Conservation (phyloP, 2,113 vertebrate genomes). For the Sorex fumeus region DNA sequence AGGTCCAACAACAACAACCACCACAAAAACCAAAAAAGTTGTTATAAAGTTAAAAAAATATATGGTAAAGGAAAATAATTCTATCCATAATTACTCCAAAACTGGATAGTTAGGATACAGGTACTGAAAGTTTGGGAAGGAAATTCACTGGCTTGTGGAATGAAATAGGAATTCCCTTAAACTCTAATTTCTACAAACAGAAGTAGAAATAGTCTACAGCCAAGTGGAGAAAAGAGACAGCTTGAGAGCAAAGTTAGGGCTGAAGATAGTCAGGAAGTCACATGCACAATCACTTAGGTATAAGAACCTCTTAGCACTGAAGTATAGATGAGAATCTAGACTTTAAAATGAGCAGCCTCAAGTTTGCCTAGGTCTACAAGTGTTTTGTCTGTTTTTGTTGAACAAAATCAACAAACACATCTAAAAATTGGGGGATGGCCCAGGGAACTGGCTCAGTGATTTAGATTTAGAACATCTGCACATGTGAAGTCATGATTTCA, state of each 20-base stretch:
- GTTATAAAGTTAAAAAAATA: no score
- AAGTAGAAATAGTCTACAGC: slow-evolving; percentile 31
- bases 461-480: no score
- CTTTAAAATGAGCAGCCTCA: neutral
- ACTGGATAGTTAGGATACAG: neutral
- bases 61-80: neutral
- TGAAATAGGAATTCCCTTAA: neutral
- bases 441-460: no score
- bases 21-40: no score
- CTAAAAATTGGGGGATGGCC: no score
- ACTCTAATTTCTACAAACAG: neutral
- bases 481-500: no score
- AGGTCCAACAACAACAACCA: no score
- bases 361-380: neutral
- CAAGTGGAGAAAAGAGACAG: neutral
- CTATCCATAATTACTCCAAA: neutral
- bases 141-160: neutral
- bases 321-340: neutral
- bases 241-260: neutral
- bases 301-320: neutral
- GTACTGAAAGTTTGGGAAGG: neutral
- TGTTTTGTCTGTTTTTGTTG: neutral
- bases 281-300: neutral
- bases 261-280: neutral
- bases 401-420: no score